Percentiles rank a stretch among this genome's conserved stretches.
These are phyloP conservation scores for Linepithema humile DNA, from an alignment of 1,140 invertebrate genomes.

Conservation along the genomic window DNA sequence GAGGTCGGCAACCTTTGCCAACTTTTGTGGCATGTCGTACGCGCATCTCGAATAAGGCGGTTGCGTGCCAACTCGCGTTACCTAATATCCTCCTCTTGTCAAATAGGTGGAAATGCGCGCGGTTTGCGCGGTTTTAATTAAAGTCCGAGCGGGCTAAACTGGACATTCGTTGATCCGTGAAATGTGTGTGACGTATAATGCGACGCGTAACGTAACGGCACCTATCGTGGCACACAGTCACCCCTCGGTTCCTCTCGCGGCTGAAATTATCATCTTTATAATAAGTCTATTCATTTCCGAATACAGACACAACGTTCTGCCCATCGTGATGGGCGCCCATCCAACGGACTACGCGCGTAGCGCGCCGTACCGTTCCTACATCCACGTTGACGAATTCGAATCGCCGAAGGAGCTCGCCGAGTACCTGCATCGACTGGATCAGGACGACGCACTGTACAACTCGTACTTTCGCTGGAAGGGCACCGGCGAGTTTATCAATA, in stretches of 20 bases:
- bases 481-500: constrained; percentile 97
- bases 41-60: constrained; percentile 16
- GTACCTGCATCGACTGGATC: constrained; percentile 93
- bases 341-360: constrained; percentile 94
- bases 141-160: not conserved
- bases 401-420: constrained; percentile 93
- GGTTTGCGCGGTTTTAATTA: constrained; percentile 12
- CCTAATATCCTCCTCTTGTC: not conserved
- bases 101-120: not conserved
- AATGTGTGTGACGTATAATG: not conserved
- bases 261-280: constrained; percentile 19
- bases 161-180: not conserved
- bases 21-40: not conserved
- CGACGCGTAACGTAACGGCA: not conserved
- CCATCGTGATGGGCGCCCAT: constrained; percentile 97
- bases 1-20: constrained; percentile 30
- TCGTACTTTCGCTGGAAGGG: constrained; percentile 96
- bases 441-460: constrained; percentile 95
- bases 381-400: constrained; percentile 97
- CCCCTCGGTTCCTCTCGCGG: not conserved
- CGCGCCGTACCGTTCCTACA: constrained; percentile 94
- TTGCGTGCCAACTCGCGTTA: constrained; percentile 40
- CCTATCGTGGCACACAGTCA: not conserved
- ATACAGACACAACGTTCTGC: constrained; percentile 93
- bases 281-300: constrained; percentile 27